Base-by-base conservation (phyloP, 23 tunicate species). In the Halocynthia aurantium region DNA sequence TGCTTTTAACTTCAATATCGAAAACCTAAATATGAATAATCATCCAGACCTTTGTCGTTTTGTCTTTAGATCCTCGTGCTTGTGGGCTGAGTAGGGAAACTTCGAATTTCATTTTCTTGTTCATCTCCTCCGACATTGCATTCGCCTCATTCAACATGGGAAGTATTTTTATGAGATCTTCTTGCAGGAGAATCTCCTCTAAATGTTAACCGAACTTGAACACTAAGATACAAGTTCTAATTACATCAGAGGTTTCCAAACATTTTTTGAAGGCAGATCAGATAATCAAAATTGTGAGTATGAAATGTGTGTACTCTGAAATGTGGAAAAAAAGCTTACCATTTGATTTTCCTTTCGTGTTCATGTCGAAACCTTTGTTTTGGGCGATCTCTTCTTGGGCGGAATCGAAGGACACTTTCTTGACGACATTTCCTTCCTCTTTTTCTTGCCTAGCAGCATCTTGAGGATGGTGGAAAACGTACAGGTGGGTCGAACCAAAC, bases 351-450 rank as follows among this genome's bases (percentile, higher is more conserved):
- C 96, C 96, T 61, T 62, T 53, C 52, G 70, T 84, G 53, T 84
- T 77, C 96, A 89, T 89, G 52, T 89, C 96, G 53, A 83, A 89
- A 7, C 96, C 96, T 50, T 76, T 81, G 69, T 91, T 85, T 68
- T 85, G 68, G 11, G 91, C 91, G 18, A 91, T 91, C 70, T 91
- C 97, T 60, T 85, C 88, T 74, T 91, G 97, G 20, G 97, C 97
- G 8, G 88, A 85, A 53, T 91, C 86, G 52, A 91, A 91, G 18
- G 97, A 78, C 19, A 91, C 81, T 81, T 81, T 81, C 73, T 85
- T 72, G 51, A 85, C 62, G 20, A 17, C 53, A 52, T 54, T 70
- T 61, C 84, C 85, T 31, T 31, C 44, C 52, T 81, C 84, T 72
- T 85, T 85, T 67, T 73, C 82, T 51, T 85, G 87, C 62, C 64